Percentiles rank a stretch among this genome's conserved stretches.
Conservation (phyloP, 2,113 vertebrate species). For the Orthonyx spaldingii region DNA sequence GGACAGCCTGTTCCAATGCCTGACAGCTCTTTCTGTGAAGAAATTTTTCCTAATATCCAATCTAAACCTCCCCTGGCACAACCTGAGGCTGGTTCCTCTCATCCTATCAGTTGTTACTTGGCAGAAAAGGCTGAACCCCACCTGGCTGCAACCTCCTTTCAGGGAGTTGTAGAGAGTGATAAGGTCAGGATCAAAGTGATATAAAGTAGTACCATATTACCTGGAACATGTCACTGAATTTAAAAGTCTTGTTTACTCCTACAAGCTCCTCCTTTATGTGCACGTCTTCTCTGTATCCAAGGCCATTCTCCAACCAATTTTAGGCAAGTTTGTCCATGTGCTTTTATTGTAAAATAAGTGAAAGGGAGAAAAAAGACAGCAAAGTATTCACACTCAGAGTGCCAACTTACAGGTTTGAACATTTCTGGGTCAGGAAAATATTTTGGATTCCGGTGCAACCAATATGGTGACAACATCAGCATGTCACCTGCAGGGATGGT, state of each 20-base stretch:
- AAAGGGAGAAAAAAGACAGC: neutral
- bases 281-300: neutral
- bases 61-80: neutral
- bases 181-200: neutral
- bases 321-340: neutral
- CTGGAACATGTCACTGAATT: neutral
- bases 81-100: neutral
- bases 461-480: constrained; percentile 81
- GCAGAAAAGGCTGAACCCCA: neutral
- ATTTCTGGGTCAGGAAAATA: constrained; percentile 79
- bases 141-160: neutral
- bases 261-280: neutral
- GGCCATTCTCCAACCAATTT: neutral
- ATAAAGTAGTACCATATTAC: neutral
- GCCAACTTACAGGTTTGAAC: constrained; percentile 79
- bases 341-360: neutral
- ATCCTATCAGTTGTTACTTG: neutral
- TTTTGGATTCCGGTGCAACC: constrained; percentile 81
- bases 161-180: neutral
- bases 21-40: neutral
- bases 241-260: neutral
- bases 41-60: neutral
- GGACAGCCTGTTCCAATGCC: neutral
- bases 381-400: neutral
- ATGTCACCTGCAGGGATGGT: constrained; percentile 79